These are phyloP conservation scores for Hypselothyrea guttata DNA, from an alignment of 2,888 invertebrate species.

Conservation along the genomic window DNA sequence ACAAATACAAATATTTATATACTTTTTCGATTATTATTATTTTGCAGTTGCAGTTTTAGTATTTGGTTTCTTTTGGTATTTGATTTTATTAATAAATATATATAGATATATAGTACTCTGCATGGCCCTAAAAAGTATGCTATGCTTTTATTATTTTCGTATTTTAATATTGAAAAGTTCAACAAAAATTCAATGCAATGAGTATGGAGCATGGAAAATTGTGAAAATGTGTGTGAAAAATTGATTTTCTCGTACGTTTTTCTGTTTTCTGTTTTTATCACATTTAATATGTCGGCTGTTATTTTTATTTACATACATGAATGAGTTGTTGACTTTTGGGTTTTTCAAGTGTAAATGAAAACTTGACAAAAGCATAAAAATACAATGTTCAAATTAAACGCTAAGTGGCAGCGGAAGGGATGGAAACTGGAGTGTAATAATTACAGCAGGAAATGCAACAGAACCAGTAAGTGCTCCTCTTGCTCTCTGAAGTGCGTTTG, in stretches of 20 bases:
- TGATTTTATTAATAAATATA: constrained; percentile 18
- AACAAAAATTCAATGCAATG: constrained; percentile 34
- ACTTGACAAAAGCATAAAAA: constrained; percentile 6
- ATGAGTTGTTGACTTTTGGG: constrained; percentile 50
- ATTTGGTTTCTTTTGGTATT: constrained; percentile 15
- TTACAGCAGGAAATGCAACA: constrained; percentile 35
- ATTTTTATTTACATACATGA: constrained; percentile 52
- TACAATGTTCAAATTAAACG: constrained; percentile 6
- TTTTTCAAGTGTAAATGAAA: constrained; percentile 21
- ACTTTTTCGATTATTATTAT: constrained; percentile 54
- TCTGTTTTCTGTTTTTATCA: constrained; percentile 15
- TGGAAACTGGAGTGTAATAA: constrained; percentile 18
- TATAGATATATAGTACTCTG: constrained; percentile 26
- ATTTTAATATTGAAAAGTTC: constrained; percentile 14
- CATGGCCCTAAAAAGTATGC: constrained; percentile 36
- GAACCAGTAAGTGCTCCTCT: background rate
- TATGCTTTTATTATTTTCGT: no score
- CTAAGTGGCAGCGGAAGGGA: constrained; percentile 4
- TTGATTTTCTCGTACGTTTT: constrained; percentile 25
- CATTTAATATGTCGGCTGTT: constrained; percentile 28
- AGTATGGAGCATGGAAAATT: constrained; percentile 15
- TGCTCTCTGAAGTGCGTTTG: background rate
- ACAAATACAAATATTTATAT: constrained; percentile 73
- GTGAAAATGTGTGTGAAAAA: constrained; percentile 18
- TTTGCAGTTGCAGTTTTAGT: constrained; percentile 36